Evolutionary conservation across 1,140 invertebrate species (phyloP), one percentile per base, ranked within the genome.

Genomic region (Drosophila persimilis): DNA sequence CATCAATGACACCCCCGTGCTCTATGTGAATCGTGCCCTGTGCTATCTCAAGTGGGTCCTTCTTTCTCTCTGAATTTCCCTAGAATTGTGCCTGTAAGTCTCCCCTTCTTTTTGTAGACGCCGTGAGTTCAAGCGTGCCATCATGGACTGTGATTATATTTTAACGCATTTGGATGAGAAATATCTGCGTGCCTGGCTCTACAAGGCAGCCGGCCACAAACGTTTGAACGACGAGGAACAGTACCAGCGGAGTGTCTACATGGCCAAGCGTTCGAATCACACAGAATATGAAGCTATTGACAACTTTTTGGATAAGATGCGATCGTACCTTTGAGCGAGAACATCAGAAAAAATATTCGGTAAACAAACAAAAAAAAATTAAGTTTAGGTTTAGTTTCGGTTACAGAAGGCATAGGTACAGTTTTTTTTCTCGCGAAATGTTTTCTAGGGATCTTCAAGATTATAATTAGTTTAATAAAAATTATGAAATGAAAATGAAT

Each of bases 1-100:
- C 26, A 53, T 86, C 1, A 46, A 45, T 0, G 70, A 86, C 62
- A 72, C 83, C 0, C 65, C 74, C 3, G 81, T 86, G 4, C 51
- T 86, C 2, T 81, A 81, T 44, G 22, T 88, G 0, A 86, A 86
- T 69, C 73, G 73, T 0, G 74, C 74, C 13, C 48, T 73, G 7
- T 78, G 70, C 9, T 50, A 50, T 15, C 48, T 81, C 1, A 86
- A 65, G 81, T 86, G 17, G 11, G 80, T 80, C 13, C 11, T 22
- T 8, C 13, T 8, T 13, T 11, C 13, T 8, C 9, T 11, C 20
- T 26, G 20, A 6, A 4, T 41, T 24, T 50, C 35, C n/a, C 1
- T 0, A 39, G 17, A 65, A 7, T 1, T 8, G 6, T 11, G 1
- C 11, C n/a, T 11, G 0, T 1, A 39, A 39, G 11, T 13, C 3